Evolutionary conservation across 2,888 invertebrate species (phyloP).

Genomic region (Muschampia plurimacula): DNA sequence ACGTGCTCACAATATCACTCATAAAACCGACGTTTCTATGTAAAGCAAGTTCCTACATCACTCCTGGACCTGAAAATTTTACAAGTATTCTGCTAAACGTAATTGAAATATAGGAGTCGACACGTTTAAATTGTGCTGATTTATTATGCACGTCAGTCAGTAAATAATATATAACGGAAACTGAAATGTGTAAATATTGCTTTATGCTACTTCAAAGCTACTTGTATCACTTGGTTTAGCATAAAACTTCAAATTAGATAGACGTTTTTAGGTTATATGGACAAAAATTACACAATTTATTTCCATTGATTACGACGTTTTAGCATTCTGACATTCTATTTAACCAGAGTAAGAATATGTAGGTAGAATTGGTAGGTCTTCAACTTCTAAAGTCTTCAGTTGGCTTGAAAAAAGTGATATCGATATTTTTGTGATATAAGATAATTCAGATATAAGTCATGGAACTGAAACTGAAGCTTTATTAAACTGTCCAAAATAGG

Average conservation of each 20-base stretch:
- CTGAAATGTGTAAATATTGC: background rate
- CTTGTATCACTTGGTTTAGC: background rate
- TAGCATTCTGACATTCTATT: too few species aligned
- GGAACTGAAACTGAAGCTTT: too few species aligned
- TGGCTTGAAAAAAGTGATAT: too few species aligned
- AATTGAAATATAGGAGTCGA: slow-evolving; percentile 7
- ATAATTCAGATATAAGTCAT: too few species aligned
- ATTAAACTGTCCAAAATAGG: too few species aligned
- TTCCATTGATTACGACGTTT: too few species aligned
- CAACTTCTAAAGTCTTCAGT: too few species aligned
- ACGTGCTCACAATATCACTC: slow-evolving; percentile 13
- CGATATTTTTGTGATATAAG: too few species aligned
- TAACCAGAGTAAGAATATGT: too few species aligned
- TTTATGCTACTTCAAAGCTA: slow-evolving; percentile 6
- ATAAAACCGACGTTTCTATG: slow-evolving; percentile 18
- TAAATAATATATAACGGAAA: background rate
- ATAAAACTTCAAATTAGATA: background rate
- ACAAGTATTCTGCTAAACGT: slow-evolving; percentile 9
- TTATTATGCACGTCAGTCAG: background rate
- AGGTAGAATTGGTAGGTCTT: too few species aligned
- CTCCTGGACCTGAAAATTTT: slow-evolving; percentile 4
- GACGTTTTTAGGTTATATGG: background rate
- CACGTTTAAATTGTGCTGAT: slow-evolving; percentile 15
- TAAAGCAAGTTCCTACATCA: slow-evolving; percentile 13
- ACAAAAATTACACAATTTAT: background rate